phyloP scores from a whole-genome alignment of 2,888 invertebrate species.

The Leptinotarsa tumamoca region DNA sequence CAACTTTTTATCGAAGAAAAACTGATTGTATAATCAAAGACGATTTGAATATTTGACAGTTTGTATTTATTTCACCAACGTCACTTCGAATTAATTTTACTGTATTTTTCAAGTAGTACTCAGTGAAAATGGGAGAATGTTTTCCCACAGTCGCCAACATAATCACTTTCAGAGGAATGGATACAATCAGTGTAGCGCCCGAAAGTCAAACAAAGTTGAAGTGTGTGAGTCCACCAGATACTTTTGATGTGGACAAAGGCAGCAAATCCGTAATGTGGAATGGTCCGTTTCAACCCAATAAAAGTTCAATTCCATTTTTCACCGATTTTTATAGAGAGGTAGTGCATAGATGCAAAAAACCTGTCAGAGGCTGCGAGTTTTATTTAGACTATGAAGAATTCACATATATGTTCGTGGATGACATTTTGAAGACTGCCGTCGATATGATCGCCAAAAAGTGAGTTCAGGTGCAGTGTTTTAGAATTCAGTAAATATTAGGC shows the following conservation, averaged over 20 bases:
- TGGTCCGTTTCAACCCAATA: too few species aligned
- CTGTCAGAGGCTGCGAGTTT: slow-evolving; percentile 10
- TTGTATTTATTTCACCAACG: not conserved
- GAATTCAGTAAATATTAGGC: not conserved
- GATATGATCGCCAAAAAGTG: slow-evolving; percentile 19
- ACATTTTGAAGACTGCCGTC: slow-evolving; percentile 32
- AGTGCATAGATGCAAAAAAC: slow-evolving; percentile 4
- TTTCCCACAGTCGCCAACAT: slow-evolving; percentile 5
- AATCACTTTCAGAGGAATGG: slow-evolving; percentile 19
- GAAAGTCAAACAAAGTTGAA: not conserved
- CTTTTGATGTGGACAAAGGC: too few species aligned
- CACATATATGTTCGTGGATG: slow-evolving; percentile 29
- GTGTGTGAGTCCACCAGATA: not conserved
- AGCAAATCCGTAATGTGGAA: too few species aligned
- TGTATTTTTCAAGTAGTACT: not conserved
- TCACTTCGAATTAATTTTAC: not conserved
- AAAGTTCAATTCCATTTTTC: not conserved
- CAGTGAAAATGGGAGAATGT: not conserved
- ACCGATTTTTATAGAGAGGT: not conserved
- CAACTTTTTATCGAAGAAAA: too few species aligned
- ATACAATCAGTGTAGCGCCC: slow-evolving; percentile 2
- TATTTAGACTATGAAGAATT: slow-evolving; percentile 29
- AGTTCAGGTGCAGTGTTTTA: not conserved
- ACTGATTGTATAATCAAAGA: too few species aligned
- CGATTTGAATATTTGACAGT: too few species aligned